Evolutionary conservation across 1,140 invertebrate genomes (phyloP).

Genomic region (Diorhabda elongata): DNA sequence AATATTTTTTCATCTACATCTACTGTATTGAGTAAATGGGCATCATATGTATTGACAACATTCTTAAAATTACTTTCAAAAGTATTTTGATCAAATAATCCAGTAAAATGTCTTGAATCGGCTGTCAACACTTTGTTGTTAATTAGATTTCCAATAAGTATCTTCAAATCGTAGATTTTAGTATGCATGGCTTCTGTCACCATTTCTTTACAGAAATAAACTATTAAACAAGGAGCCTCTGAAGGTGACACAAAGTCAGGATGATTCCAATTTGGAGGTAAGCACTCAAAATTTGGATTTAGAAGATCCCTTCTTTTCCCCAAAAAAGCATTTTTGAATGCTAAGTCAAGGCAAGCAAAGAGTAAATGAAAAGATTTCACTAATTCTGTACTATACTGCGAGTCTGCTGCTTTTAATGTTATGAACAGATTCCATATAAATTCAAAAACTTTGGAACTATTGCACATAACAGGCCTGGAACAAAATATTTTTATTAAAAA

Average conservation of each 20-base stretch:
- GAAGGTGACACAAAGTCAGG: slow-evolving; percentile 61
- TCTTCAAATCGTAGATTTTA: slow-evolving; percentile 85
- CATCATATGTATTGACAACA: slow-evolving; percentile 85
- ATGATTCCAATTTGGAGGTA: slow-evolving; percentile 68
- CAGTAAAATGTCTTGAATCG: slow-evolving; percentile 59
- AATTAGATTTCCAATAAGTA: slow-evolving; percentile 75
- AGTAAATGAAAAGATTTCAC: slow-evolving; percentile 93
- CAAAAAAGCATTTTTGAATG: slow-evolving; percentile 81
- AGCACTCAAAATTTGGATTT: slow-evolving; percentile 74
- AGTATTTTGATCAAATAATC: slow-evolving; percentile 64
- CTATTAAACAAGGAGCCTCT: slow-evolving; percentile 78
- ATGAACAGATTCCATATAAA: slow-evolving; percentile 93
- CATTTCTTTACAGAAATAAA: slow-evolving; percentile 75
- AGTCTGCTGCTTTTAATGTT: slow-evolving; percentile 81
- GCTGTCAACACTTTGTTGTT: slow-evolving; percentile 70
- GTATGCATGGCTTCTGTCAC: slow-evolving; percentile 83
- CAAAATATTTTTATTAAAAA: not conserved
- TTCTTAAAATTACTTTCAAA: slow-evolving; percentile 81
- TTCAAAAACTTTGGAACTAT: slow-evolving; percentile 79
- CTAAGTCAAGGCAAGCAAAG: slow-evolving; percentile 84
- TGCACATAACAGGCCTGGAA: slow-evolving; percentile 63
- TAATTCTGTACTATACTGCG: slow-evolving; percentile 82
- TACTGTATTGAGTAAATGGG: slow-evolving; percentile 83
- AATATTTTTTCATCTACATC: slow-evolving; percentile 97
- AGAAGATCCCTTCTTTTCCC: slow-evolving; percentile 78